Percentiles rank a stretch among this genome's conserved stretches.
Evolutionary conservation across 1,140 invertebrate species (phyloP).

Genomic region (Charaxes varanes): DNA sequence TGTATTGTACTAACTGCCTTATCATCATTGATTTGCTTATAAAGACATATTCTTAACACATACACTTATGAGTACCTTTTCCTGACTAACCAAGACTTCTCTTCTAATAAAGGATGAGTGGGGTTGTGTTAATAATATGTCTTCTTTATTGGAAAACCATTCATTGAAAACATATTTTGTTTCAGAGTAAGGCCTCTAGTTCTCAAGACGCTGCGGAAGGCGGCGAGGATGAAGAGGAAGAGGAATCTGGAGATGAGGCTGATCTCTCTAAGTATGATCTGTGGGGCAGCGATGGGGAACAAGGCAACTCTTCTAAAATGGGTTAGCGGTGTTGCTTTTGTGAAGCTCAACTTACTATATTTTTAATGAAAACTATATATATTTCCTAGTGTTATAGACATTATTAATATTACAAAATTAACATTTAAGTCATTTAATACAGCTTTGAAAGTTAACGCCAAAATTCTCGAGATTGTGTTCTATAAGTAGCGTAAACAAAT

Average conservation of each 20-base stretch:
- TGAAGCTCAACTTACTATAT: too few species aligned
- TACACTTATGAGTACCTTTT: too few species aligned
- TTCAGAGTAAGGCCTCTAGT: conserved; percentile 30
- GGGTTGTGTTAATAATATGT: conserved; percentile 15
- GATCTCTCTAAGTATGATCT: conserved; percentile 72
- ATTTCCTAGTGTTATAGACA: too few species aligned
- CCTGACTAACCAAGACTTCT: too few species aligned
- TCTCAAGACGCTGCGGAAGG: conserved; percentile 30
- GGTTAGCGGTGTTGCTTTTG: conserved; percentile 30
- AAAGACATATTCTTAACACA: conserved; percentile 12
- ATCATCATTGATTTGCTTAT: background rate
- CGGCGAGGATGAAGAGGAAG: conserved; percentile 50
- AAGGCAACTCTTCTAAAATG: conserved; percentile 47
- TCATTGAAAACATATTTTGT: conserved; percentile 14
- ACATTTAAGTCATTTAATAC: too few species aligned
- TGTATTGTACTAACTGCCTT: conserved; percentile 30
- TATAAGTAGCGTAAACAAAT: too few species aligned
- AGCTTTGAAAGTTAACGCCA: too few species aligned
- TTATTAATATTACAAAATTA: too few species aligned
- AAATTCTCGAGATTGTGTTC: too few species aligned
- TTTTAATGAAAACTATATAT: too few species aligned
- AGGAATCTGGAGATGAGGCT: conserved; percentile 68
- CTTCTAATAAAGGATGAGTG: conserved; percentile 8
- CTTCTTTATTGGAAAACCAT: background rate
- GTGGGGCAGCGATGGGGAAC: conserved; percentile 67